These are phyloP conservation scores for Avahi laniger DNA, from an alignment of 2,797 vertebrate species.

Conservation along the genomic window DNA sequence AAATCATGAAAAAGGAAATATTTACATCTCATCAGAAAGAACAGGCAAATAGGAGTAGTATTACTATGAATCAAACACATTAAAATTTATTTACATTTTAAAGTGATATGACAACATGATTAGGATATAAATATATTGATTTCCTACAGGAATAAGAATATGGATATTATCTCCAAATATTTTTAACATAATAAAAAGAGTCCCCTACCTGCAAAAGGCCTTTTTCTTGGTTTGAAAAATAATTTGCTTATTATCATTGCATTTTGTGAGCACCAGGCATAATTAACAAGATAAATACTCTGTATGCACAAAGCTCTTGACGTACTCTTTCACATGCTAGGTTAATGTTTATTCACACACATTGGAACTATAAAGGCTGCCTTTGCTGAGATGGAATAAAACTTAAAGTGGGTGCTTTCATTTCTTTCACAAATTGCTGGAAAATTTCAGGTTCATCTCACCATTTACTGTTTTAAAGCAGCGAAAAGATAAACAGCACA, in stretches of 20 bases:
- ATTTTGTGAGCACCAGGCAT: constrained; percentile 67
- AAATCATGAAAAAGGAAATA: constrained; percentile 5
- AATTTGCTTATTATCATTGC: constrained; percentile 13
- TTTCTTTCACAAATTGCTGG: constrained; percentile 66
- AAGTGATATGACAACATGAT: neutral
- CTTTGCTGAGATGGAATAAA: constrained; percentile 46
- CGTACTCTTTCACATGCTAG: constrained; percentile 58
- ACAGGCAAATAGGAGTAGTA: neutral
- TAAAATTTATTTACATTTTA: neutral
- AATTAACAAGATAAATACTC: constrained; percentile 73
- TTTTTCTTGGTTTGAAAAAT: neutral
- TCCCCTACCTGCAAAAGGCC: neutral
- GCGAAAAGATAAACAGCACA: constrained; percentile 73
- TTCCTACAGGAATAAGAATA: neutral
- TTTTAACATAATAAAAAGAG: constrained; percentile 55
- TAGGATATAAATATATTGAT: neutral
- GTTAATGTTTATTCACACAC: constrained; percentile 38
- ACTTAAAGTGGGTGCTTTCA: constrained; percentile 63
- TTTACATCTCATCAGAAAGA: neutral
- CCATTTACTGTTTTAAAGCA: constrained; percentile 72
- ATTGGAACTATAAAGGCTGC: constrained; percentile 46
- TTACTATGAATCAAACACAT: neutral
- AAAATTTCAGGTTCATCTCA: constrained; percentile 60
- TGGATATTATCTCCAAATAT: neutral
- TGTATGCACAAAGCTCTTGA: constrained; percentile 68